These are phyloP conservation scores for Baryphthengus martii DNA, from an alignment of 2,113 vertebrate genomes.

Conservation along the genomic window DNA sequence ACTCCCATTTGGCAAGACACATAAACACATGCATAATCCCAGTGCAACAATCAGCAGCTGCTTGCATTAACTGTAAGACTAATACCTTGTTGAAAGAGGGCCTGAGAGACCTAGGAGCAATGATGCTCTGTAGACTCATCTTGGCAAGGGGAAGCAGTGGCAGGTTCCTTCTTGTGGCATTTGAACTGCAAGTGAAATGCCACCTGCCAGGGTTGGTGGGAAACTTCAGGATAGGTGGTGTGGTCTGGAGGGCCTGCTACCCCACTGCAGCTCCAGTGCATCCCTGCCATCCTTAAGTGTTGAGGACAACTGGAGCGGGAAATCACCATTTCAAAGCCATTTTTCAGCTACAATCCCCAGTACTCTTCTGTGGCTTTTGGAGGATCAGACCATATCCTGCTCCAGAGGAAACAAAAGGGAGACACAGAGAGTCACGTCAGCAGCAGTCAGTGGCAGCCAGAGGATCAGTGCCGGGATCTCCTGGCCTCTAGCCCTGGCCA, in stretches of 20 bases:
- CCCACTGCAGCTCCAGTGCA: neutral
- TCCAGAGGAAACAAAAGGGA: neutral
- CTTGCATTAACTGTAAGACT: neutral
- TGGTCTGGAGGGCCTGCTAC: neutral
- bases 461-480: neutral
- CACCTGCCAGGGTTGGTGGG: neutral
- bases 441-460: fast-evolving
- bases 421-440: neutral
- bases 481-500: fast-evolving
- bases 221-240: neutral
- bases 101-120: neutral
- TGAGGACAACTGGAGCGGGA: neutral
- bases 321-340: neutral
- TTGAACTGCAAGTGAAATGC: neutral
- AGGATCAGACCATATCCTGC: neutral
- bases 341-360: neutral
- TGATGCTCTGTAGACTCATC: neutral
- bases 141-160: neutral
- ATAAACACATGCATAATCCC: neutral
- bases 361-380: neutral
- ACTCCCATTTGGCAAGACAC: neutral
- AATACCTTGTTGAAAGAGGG: neutral
- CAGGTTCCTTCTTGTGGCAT: neutral
- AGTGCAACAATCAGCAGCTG: neutral
- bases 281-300: fast-evolving